These are phyloP conservation scores for Brachirus orientalis DNA, from an alignment of 2,113 vertebrate species.

Conservation along the genomic window DNA sequence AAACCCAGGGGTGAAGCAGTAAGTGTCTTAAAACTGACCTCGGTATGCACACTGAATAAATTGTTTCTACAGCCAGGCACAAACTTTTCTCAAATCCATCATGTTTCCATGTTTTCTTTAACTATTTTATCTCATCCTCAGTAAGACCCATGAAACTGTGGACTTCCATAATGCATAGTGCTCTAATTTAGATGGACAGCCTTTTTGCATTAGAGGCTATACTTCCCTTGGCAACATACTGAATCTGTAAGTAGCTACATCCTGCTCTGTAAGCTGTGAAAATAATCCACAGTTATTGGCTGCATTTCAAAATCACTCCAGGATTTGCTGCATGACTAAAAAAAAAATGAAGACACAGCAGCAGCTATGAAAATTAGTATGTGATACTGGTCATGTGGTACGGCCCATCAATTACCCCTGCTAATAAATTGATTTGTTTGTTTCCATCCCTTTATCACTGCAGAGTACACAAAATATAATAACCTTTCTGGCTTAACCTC, in stretches of 20 bases:
- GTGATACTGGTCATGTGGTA: conserved; percentile 36
- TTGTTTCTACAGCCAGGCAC: conserved; percentile 14
- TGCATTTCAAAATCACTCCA: conserved; percentile 45
- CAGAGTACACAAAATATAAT: conserved; percentile 33
- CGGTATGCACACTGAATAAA: conserved; percentile 52
- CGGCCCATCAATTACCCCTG: conserved; percentile 56
- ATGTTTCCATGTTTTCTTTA: neutral
- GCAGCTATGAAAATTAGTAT: conserved; percentile 36
- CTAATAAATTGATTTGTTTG: conserved; percentile 66
- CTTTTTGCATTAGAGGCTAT: conserved; percentile 10
- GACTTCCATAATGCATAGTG: neutral
- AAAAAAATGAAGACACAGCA: conserved; percentile 10
- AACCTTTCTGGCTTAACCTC: conserved; percentile 32
- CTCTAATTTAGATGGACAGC: conserved; percentile 7
- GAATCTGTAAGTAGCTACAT: conserved; percentile 11
- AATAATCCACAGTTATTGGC: conserved; percentile 17
- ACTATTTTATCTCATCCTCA: neutral
- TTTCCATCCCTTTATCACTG: conserved; percentile 43
- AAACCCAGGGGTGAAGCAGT: conserved; percentile 45
- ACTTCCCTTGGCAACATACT: conserved; percentile 1
- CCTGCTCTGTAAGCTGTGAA: neutral
- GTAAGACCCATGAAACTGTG: neutral
- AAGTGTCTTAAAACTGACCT: conserved; percentile 64
- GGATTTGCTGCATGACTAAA: conserved; percentile 34
- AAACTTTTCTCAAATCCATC: neutral